phyloP scores from a whole-genome alignment of 37 sponge, comb jelly and placozoan genomes.

The Cliona cf. orientalis region DNA sequence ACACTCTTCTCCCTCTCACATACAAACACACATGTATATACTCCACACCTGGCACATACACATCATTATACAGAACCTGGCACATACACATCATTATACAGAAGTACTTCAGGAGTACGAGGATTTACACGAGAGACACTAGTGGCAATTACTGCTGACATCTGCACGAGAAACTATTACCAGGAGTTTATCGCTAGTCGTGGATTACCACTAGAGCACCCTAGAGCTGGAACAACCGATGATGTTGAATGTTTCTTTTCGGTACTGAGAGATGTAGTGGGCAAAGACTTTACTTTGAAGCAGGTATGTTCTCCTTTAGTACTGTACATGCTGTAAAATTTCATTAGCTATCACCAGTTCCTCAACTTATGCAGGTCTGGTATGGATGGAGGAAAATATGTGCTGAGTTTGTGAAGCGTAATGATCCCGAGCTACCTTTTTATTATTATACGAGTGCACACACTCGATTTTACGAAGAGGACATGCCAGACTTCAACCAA shows the following conservation, averaged over 20 bases:
- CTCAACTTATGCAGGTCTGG: neutral
- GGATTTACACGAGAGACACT: constrained; percentile 4
- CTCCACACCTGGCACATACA: neutral
- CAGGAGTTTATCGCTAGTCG: neutral
- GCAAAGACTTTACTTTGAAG: constrained; percentile 26
- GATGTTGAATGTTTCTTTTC: constrained; percentile 41
- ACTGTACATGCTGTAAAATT: no score
- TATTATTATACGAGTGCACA: constrained; percentile 18
- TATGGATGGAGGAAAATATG: constrained; percentile 22
- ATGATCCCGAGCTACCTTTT: neutral
- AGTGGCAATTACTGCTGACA: neutral
- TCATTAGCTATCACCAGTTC: neutral
- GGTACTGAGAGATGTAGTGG: constrained; percentile 19
- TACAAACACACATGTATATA: neutral
- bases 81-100: neutral
- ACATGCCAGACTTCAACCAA: neutral
- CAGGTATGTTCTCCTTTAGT: no score
- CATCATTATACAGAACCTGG: neutral
- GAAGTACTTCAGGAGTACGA: neutral
- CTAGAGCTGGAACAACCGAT: constrained; percentile 48
- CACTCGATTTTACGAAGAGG: constrained; percentile 20
- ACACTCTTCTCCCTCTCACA: neutral
- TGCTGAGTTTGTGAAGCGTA: constrained; percentile 1
- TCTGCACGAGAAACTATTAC: neutral
- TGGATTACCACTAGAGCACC: constrained; percentile 27